These are phyloP conservation scores for Halichoeres trimaculatus DNA, from an alignment of 2,113 vertebrate species.

Conservation along the genomic window DNA sequence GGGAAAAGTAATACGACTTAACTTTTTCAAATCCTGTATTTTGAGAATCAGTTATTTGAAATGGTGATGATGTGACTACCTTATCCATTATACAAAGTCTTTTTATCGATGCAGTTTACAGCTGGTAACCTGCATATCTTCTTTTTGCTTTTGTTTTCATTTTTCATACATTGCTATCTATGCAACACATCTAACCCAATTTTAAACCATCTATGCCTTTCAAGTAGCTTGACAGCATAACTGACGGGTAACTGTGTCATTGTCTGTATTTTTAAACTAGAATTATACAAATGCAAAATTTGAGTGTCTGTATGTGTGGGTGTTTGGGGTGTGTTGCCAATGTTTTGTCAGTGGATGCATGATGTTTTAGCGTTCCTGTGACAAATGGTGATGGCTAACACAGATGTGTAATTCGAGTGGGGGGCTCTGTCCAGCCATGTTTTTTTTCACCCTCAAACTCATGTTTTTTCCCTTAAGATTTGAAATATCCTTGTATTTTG, in stretches of 20 bases:
- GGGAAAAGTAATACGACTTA: background rate
- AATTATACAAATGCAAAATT: constrained; percentile 11
- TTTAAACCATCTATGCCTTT: too few relatives aligned
- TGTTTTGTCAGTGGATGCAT: constrained; percentile 64
- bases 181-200: background rate
- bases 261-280: background rate
- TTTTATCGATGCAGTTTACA: too few relatives aligned
- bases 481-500: background rate
- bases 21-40: background rate
- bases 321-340: constrained; percentile 48
- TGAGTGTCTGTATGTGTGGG: constrained; percentile 28
- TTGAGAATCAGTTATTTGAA: too few relatives aligned
- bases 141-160: background rate
- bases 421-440: constrained; percentile 40
- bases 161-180: background rate
- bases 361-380: constrained; percentile 76
- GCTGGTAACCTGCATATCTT: too few relatives aligned
- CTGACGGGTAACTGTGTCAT: background rate
- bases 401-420: constrained; percentile 82
- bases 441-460: constrained; percentile 38
- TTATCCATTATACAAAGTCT: too few relatives aligned
- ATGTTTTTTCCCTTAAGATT: background rate
- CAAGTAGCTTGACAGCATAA: too few relatives aligned
- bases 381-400: constrained; percentile 75
- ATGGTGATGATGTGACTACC: too few relatives aligned